Percentiles rank a stretch among this genome's conserved stretches.
Evolutionary conservation across 2,797 vertebrate genomes (phyloP).

Genomic region (Nasua narica): DNA sequence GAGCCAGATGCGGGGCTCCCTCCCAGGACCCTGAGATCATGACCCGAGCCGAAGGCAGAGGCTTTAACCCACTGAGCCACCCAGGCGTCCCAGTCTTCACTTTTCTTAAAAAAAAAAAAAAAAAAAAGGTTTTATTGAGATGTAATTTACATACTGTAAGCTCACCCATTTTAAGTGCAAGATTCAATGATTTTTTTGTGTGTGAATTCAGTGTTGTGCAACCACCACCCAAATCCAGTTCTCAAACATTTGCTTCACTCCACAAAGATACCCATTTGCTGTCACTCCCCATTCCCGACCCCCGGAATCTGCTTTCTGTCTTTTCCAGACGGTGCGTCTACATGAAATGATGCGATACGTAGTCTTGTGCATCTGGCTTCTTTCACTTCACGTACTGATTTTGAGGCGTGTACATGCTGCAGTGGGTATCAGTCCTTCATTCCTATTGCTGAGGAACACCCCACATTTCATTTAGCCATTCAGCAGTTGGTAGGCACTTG

Average conservation of each 20-base stretch:
- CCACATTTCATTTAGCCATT: background rate
- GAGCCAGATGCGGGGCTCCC: too few relatives aligned
- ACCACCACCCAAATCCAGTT: background rate
- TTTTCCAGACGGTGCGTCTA: background rate
- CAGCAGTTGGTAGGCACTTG: background rate
- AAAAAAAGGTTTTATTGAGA: background rate
- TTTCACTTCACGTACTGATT: background rate
- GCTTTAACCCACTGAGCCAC: too few relatives aligned
- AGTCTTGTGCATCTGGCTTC: background rate
- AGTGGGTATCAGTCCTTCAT: background rate
- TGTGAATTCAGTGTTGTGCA: background rate
- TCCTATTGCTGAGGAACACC: background rate
- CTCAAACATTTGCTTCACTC: background rate
- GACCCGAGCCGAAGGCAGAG: rapidly evolving
- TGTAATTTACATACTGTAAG: background rate
- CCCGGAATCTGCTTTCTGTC: background rate
- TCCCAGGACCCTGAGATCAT: too few relatives aligned
- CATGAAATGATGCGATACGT: background rate
- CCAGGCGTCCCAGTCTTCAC: background rate
- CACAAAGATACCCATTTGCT: background rate
- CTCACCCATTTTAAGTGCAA: background rate
- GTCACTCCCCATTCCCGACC: background rate
- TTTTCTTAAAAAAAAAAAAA: background rate
- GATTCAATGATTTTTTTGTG: background rate
- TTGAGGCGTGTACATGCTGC: background rate